Evolutionary conservation across 2,888 invertebrate genomes (phyloP).

Genomic region (Standfussiana lucernea): DNA sequence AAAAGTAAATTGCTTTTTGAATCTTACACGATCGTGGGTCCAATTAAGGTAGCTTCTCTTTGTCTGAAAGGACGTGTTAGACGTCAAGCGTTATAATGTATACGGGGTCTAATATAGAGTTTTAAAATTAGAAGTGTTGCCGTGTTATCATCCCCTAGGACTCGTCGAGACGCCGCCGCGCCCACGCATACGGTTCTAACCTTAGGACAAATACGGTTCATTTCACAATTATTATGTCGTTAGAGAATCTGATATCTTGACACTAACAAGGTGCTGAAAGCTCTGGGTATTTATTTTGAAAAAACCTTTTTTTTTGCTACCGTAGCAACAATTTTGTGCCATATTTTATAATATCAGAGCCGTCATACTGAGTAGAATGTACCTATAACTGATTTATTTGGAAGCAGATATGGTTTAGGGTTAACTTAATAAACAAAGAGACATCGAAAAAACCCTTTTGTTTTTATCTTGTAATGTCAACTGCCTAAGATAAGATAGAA

Average conservation of each 20-base stretch:
- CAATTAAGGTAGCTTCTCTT: constrained; percentile 20
- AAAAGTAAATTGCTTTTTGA: constrained; percentile 31
- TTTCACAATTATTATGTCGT: constrained; percentile 59
- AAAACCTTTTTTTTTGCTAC: background rate
- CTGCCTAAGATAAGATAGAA: background rate
- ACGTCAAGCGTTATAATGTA: constrained; percentile 38
- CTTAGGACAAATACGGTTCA: constrained; percentile 53
- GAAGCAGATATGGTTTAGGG: background rate
- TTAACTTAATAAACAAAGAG: background rate
- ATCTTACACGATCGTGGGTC: constrained; percentile 6
- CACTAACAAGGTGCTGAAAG: background rate
- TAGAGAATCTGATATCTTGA: constrained; percentile 42
- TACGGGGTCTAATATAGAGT: constrained; percentile 17
- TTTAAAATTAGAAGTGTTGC: constrained; percentile 55
- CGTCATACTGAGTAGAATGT: background rate
- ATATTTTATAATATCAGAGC: background rate
- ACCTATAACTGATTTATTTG: background rate
- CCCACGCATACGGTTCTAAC: constrained; percentile 53
- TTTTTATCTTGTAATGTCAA: constrained; percentile 5
- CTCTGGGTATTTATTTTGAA: background rate
- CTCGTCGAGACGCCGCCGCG: constrained; percentile 52
- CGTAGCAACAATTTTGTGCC: background rate
- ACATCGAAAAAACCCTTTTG: background rate
- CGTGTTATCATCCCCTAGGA: constrained; percentile 30
- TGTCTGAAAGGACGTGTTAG: constrained; percentile 27